Percentiles rank a stretch among this genome's conserved stretches.
These are phyloP conservation scores for Pantherophis alleghaniensis DNA, from an alignment of 2,797 vertebrate species.

Conservation along the genomic window DNA sequence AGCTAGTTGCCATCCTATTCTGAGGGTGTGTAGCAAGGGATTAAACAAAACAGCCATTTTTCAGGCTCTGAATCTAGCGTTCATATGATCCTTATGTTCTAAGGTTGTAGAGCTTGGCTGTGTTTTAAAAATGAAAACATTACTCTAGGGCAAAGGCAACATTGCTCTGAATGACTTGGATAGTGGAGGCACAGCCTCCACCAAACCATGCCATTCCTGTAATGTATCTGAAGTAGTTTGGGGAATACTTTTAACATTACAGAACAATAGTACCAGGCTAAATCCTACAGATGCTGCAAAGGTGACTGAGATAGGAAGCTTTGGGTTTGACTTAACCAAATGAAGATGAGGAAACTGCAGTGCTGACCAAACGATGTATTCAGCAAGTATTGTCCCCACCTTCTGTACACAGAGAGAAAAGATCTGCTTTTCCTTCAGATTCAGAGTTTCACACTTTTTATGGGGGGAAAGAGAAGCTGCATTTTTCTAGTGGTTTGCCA, in stretches of 20 bases:
- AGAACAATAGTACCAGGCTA: conserved; percentile 37
- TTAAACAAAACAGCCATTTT: conserved; percentile 53
- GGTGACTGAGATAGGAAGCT: conserved; percentile 33
- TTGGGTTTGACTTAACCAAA: neutral
- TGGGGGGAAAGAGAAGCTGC: neutral
- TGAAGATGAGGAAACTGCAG: neutral
- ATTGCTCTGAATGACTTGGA: neutral
- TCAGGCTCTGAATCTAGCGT: conserved; percentile 50
- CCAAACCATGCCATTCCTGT: neutral
- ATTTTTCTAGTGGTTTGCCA: neutral
- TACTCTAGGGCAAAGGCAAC: neutral
- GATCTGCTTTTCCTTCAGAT: neutral
- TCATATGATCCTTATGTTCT: conserved; percentile 4
- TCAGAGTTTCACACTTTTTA: neutral
- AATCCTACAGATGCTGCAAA: conserved; percentile 1
- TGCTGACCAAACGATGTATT: neutral
- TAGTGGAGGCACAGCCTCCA: neutral
- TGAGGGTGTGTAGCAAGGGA: conserved; percentile 37
- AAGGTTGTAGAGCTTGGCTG: conserved; percentile 11
- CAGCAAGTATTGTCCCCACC: neutral
- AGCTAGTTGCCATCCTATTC: conserved; percentile 49
- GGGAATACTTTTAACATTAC: neutral
- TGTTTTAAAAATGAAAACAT: conserved; percentile 34
- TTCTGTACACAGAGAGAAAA: neutral
- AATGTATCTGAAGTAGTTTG: conserved; percentile 14